phyloP scores from a whole-genome alignment of 2,888 invertebrate species.

The Phasia obesa region DNA sequence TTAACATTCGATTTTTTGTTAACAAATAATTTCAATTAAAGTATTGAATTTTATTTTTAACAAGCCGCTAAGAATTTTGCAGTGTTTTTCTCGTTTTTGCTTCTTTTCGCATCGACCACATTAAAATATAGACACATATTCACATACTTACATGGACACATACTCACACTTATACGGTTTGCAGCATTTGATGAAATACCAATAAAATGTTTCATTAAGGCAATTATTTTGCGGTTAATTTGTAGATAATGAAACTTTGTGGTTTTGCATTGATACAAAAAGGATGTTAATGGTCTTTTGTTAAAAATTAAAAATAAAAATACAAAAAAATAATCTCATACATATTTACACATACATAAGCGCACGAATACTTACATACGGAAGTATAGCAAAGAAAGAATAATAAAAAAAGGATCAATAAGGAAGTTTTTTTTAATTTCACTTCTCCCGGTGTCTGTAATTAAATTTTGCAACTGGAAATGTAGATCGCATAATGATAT shows the following conservation, averaged over 20 bases:
- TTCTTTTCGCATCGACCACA: neutral
- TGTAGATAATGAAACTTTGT: constrained; percentile 72
- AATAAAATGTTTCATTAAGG: constrained; percentile 71
- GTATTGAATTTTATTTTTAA: constrained; percentile 10
- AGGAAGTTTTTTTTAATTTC: too few relatives aligned
- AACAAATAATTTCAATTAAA: constrained; percentile 47
- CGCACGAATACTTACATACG: too few relatives aligned
- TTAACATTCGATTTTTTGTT: neutral
- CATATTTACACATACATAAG: neutral
- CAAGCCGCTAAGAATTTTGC: constrained; percentile 29
- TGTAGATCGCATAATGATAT: too few relatives aligned
- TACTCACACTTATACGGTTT: constrained; percentile 4
- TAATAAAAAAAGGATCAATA: too few relatives aligned
- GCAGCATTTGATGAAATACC: constrained; percentile 62
- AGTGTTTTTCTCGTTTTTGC: neutral
- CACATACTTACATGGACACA: neutral
- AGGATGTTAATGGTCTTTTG: constrained; percentile 29
- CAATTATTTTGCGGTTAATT: constrained; percentile 76
- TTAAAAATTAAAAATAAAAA: constrained; percentile 7
- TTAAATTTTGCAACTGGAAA: too few relatives aligned
- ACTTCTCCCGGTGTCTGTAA: too few relatives aligned
- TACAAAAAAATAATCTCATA: neutral
- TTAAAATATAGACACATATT: neutral
- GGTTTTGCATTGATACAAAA: constrained; percentile 61
- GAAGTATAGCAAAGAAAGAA: too few relatives aligned